Evolutionary conservation across 37 sponge, comb jelly and placozoan genomes (phyloP), one percentile per base, ranked within the genome.

Genomic region (Crambe crambe): DNA sequence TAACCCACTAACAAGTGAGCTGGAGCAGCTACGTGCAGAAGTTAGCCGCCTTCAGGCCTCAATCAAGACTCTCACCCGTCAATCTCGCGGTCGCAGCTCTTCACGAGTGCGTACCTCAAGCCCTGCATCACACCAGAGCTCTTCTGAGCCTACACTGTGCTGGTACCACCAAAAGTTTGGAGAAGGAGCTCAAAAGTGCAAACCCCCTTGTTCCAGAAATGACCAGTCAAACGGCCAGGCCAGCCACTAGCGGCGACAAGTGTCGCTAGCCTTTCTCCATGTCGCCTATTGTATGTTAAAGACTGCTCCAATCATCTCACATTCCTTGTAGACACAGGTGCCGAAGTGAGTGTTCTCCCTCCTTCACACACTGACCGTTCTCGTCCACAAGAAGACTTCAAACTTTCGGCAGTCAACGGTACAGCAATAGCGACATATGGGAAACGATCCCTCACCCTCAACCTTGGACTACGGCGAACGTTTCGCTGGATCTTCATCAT

Each of bases 401-500:
- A 51, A 0, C 75, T 83, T 3, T 41, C 39, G 3, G 83, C 83
- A 31, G 76, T 76, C 61, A 76, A 76, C 41, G 76, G 41, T 59
- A 39, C 76, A 15, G 18, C 40, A 40, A 66, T 62, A 35, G 57
- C 67, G 43, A 72, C 58, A 58, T 64, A 36, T 30, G 63, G 64
- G 5, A 37, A 61, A 51, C 79, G 80, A 12, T 89, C 90, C 36
- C 70, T 85, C 0, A 72, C 86, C 23, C 83, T 91, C 74, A 69
- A 91, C 74, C 80, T 91, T 1, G 81, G 88, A 0, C 73, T 87
- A 0, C 58, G 85, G 10, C 81, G 81, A 20, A 37, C 77, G 29
- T 75, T 87, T 32, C 77, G 59, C 17, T 92, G 88, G 92, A 76
- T 87, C 38, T 92, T 87, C 59, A 80, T 87, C 74, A 75, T 87